Base-by-base conservation (phyloP, 53 echinoderm and acorn worm species). In the Mesocentrotus franciscanus region DNA sequence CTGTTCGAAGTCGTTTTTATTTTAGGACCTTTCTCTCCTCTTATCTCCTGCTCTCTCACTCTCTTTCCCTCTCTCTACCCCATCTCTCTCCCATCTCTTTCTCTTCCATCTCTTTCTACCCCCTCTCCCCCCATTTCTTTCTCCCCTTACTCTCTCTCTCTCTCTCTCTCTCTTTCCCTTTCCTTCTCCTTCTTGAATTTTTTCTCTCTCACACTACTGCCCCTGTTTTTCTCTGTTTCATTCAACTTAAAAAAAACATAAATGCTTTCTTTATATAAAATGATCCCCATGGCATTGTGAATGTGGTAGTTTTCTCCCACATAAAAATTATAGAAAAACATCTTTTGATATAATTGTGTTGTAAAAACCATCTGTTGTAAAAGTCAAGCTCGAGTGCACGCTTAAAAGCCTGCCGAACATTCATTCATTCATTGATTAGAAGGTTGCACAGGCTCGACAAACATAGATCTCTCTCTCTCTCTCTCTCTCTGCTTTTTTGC, bases 381-480 rank as follows among this genome's bases (percentile, higher is more conserved):
- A 91, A 91, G 34, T 91, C 68, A 35, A 64, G 91, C 91, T 29
- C 22, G 64, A 35, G 64, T 64, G 22, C 5, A 62, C 39, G 42
- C 34, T 22, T 32, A 66, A 87, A 55, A 58, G 34, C 57, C n/a
- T n/a, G 75, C 64, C 36, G 22, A 58, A 58, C 36, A 62, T 91
- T 68, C 68, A 10, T 91, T 90, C 91, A 91, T 91, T 91, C 64
- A 39, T 29, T 91, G 64, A 58, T 56, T 59, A 27, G 60, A 60
- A 18, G 62, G 36, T 91, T 91, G 30, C 66, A n/a, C 36, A 11
- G 34, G 64, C 91, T 68, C 66, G 35, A 64, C 66, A 91, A 66
- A 91, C 91, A 66, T 14, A 11, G 26, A 68, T 66, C 91, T 64
- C 89, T 57, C 60, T 89, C 91, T 62, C 91, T 89, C 91, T 62